These are phyloP conservation scores for Eurois occulta DNA, from an alignment of 2,888 invertebrate genomes.

Conservation along the genomic window DNA sequence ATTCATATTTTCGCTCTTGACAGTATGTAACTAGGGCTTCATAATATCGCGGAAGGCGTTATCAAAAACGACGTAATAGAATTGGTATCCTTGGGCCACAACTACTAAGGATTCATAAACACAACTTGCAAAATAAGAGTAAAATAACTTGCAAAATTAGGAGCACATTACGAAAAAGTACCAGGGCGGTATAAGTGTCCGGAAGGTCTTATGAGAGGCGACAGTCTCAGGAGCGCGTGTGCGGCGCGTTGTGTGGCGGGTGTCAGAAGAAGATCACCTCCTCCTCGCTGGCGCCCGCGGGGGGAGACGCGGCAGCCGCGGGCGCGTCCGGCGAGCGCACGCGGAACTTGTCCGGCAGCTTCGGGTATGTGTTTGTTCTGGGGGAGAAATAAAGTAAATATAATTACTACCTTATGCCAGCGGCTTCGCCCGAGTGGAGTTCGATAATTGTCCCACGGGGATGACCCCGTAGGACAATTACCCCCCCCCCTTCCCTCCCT, in stretches of 20 bases:
- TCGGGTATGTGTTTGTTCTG: slow-evolving; percentile 94
- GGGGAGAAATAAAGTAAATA: too few relatives aligned
- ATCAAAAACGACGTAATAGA: not conserved
- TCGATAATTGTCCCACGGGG: too few relatives aligned
- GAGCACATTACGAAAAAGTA: slow-evolving; percentile 35
- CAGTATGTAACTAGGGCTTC: not conserved
- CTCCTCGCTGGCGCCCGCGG: slow-evolving; percentile 83
- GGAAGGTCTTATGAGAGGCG: slow-evolving; percentile 83
- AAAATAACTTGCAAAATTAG: slow-evolving; percentile 4
- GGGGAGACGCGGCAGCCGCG: slow-evolving; percentile 58
- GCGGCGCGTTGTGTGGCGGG: slow-evolving; percentile 70
- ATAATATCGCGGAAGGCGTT: not conserved
- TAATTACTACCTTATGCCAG: too few relatives aligned
- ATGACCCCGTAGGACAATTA: too few relatives aligned
- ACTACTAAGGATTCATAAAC: not conserved
- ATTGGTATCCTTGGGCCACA: not conserved
- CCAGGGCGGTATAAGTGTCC: slow-evolving; percentile 60
- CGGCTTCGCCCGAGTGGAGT: too few relatives aligned
- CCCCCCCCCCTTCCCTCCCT: too few relatives aligned
- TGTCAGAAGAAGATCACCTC: slow-evolving; percentile 94
- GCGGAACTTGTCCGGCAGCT: slow-evolving; percentile 93
- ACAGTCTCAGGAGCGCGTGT: slow-evolving; percentile 85
- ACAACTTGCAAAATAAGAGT: slow-evolving; percentile 13
- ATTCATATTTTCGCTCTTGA: not conserved
- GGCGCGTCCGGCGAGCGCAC: slow-evolving; percentile 88